Conservation (phyloP, 2,888 invertebrate species). For the Nephrotoma guestfalica region DNA sequence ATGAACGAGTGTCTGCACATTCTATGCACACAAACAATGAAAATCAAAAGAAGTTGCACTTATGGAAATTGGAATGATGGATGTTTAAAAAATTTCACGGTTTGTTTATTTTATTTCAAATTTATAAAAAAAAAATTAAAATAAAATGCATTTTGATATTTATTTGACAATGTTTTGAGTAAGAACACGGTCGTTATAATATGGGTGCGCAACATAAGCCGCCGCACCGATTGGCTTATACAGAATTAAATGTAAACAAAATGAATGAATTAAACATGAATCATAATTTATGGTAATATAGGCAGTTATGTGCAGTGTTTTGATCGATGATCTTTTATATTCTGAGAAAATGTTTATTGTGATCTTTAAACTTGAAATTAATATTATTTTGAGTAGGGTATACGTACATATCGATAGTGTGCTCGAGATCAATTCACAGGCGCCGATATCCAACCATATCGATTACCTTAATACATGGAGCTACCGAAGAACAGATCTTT, state of each 20-base stretch:
- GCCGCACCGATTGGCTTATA: background rate
- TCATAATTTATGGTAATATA: background rate
- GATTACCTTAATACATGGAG: background rate
- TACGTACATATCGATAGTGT: background rate
- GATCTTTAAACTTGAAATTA: background rate
- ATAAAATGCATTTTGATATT: background rate
- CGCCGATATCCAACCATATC: background rate
- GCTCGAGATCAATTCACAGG: background rate
- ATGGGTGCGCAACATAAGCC: background rate
- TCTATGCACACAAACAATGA: no score
- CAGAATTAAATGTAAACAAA: background rate
- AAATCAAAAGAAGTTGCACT: background rate
- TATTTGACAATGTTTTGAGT: background rate
- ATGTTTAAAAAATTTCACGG: background rate
- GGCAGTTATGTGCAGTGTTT: background rate
- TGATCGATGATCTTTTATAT: background rate
- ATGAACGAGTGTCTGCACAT: background rate
- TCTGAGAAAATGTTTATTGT: background rate
- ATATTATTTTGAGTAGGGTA: background rate
- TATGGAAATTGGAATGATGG: background rate
- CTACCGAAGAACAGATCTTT: background rate
- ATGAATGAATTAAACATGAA: background rate
- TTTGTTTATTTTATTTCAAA: background rate
- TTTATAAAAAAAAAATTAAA: background rate
- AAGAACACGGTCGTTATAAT: background rate